Conservation (phyloP, 2,797 vertebrate genomes). For the Varecia variegata region DNA sequence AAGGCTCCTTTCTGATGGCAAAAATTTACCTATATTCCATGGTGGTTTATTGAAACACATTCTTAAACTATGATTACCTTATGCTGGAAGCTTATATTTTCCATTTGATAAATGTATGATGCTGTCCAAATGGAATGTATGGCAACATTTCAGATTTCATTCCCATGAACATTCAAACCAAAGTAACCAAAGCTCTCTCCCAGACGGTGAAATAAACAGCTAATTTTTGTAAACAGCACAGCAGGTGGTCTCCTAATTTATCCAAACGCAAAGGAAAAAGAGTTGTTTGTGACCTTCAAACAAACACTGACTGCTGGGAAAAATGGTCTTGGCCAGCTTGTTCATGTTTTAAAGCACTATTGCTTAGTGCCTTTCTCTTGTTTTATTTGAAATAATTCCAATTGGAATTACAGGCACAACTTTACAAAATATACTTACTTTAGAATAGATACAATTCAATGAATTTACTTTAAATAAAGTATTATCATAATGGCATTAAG, state of each 20-base stretch:
- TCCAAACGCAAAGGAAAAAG: constrained; percentile 6
- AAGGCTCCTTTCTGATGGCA: not conserved
- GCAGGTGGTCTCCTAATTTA: constrained; percentile 25
- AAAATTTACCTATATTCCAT: not conserved
- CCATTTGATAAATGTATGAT: constrained; percentile 29
- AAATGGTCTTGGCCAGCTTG: not conserved
- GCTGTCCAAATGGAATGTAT: constrained; percentile 35
- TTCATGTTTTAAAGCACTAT: not conserved
- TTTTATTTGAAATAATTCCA: constrained; percentile 27
- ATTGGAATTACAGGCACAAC: not conserved
- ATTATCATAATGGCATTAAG: not conserved
- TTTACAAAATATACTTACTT: not conserved
- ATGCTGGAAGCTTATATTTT: constrained; percentile 6
- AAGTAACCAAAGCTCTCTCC: constrained; percentile 47
- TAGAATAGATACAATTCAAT: not conserved
- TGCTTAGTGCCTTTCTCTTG: not conserved
- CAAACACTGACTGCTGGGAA: not conserved
- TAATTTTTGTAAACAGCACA: constrained; percentile 55
- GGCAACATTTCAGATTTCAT: constrained; percentile 53
- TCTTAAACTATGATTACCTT: not conserved
- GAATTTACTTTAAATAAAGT: constrained; percentile 26
- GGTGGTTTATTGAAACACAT: not conserved
- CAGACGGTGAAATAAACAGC: constrained; percentile 22
- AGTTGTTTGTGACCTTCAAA: constrained; percentile 1
- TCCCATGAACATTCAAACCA: constrained; percentile 20